These are phyloP conservation scores for Drosophila pegasa DNA, from an alignment of 2,888 invertebrate species.

Conservation along the genomic window DNA sequence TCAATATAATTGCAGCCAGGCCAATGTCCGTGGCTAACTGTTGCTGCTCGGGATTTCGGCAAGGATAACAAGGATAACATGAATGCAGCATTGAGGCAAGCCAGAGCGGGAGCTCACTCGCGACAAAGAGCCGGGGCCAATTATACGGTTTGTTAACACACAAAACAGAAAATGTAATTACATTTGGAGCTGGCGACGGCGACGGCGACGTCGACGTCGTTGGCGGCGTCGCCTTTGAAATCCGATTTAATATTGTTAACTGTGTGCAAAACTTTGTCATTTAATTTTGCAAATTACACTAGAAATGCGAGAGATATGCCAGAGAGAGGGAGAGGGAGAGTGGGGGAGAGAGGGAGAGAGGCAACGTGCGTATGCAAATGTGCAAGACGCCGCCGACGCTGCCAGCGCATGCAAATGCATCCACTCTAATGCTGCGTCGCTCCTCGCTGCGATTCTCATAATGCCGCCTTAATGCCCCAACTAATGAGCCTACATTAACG, in stretches of 20 bases:
- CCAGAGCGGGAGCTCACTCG: slow-evolving; percentile 8
- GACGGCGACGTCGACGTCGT: neutral
- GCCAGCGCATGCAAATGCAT: slow-evolving; percentile 48
- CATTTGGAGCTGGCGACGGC: slow-evolving; percentile 60
- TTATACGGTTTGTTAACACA: slow-evolving; percentile 80
- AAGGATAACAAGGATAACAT: slow-evolving; percentile 19
- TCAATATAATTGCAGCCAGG: slow-evolving; percentile 45
- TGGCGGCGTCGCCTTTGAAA: slow-evolving; percentile 66
- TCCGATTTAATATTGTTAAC: slow-evolving; percentile 81
- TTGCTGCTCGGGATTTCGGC: slow-evolving; percentile 35
- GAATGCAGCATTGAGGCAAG: slow-evolving; percentile 33
- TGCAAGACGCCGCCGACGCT: slow-evolving; percentile 57
- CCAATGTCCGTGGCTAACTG: slow-evolving; percentile 43
- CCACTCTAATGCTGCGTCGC: slow-evolving; percentile 40
- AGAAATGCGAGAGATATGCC: slow-evolving; percentile 38
- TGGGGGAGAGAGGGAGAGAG: neutral
- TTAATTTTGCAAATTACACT: slow-evolving; percentile 71
- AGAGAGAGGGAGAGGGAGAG: neutral
- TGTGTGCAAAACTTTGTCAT: slow-evolving; percentile 80
- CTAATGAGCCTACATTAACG: slow-evolving; percentile 79
- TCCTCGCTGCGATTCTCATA: slow-evolving; percentile 46
- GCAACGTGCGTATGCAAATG: slow-evolving; percentile 60
- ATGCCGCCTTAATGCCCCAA: slow-evolving; percentile 75
- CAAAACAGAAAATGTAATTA: slow-evolving; percentile 81
- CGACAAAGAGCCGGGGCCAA: slow-evolving; percentile 67